Percentiles rank a stretch among this genome's conserved stretches.
Evolutionary conservation across 2,113 vertebrate genomes (phyloP).

Genomic region (Notiomystis cincta): DNA sequence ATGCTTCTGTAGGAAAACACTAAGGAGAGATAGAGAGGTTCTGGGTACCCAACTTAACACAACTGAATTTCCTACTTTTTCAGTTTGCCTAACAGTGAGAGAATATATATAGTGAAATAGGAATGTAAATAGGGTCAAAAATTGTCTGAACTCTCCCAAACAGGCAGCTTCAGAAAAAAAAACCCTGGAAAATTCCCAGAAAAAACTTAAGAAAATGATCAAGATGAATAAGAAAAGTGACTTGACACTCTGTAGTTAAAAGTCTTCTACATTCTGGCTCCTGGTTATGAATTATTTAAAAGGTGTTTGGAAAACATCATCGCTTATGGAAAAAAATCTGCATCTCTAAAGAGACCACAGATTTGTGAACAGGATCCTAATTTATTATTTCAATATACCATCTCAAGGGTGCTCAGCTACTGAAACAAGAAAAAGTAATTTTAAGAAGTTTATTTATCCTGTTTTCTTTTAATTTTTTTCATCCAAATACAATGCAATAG

Average conservation of each 20-base stretch:
- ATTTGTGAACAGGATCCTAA: not conserved
- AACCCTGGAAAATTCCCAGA: not conserved
- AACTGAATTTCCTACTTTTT: not conserved
- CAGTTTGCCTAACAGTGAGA: not conserved
- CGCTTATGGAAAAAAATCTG: not conserved
- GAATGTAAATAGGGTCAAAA: not conserved
- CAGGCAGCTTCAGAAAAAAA: not conserved
- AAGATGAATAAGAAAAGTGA: not conserved
- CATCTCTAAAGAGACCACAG: not conserved
- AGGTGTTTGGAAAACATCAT: not conserved
- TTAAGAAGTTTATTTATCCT: not conserved
- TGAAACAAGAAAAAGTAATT: not conserved
- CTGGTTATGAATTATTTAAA: slow-evolving; percentile 12
- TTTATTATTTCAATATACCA: not conserved
- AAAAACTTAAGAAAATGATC: not conserved
- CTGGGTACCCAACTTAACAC: not conserved
- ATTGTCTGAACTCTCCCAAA: not conserved
- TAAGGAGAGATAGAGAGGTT: not conserved
- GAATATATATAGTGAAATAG: not conserved
- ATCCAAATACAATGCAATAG: not conserved
- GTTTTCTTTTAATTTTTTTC: not conserved
- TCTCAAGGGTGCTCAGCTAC: not conserved
- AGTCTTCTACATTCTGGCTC: not conserved
- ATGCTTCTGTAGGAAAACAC: not conserved
- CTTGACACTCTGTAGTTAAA: not conserved